Evolutionary conservation across 1,140 invertebrate genomes (phyloP).

Genomic region (Paraescarpia echinospica): DNA sequence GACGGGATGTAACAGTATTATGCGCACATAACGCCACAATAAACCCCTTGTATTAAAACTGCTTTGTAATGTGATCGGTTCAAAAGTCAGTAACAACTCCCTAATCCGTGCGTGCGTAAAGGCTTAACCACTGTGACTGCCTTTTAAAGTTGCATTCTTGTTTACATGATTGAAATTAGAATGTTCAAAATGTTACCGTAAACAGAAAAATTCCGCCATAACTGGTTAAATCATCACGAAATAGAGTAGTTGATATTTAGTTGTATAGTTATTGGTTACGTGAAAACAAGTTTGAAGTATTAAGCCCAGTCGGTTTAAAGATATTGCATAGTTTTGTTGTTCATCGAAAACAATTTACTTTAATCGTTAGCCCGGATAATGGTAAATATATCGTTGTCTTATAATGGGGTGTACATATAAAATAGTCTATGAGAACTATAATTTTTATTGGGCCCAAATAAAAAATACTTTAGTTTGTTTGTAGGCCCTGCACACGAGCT

Average conservation of each 20-base stretch:
- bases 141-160: neutral
- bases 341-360: neutral
- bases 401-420: neutral
- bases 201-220: neutral
- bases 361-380: neutral
- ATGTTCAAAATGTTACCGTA: neutral
- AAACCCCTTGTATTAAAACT: neutral
- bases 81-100: neutral
- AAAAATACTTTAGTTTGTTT: neutral
- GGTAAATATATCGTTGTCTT: neutral
- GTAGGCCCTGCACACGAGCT: too few species aligned
- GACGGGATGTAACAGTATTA: neutral
- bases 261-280: too few species aligned
- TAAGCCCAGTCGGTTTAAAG: too few species aligned
- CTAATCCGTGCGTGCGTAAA: neutral
- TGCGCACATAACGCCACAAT: neutral
- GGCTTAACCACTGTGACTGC: neutral
- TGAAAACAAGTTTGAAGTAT: too few species aligned
- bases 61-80: neutral
- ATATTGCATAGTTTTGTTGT: too few species aligned
- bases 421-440: neutral
- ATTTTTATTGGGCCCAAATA: neutral
- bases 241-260: too few species aligned
- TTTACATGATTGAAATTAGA: neutral
- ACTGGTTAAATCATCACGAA: too few species aligned